These are phyloP conservation scores for Dusona sp. DNA, from an alignment of 2,888 invertebrate genomes.

Conservation along the genomic window DNA sequence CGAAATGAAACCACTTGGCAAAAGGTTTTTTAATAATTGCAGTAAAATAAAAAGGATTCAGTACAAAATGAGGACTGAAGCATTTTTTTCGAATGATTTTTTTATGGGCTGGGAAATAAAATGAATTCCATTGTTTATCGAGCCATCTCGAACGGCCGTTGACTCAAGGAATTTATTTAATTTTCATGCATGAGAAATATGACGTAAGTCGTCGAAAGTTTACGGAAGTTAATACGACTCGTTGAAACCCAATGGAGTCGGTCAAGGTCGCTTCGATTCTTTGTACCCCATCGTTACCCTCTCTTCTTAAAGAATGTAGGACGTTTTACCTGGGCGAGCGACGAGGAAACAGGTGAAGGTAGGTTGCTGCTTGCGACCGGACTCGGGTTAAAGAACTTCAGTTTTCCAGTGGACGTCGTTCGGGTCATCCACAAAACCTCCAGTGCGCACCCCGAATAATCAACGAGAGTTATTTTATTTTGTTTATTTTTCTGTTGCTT, in stretches of 20 bases:
- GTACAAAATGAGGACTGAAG: background rate
- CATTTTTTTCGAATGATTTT: background rate
- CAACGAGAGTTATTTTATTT: conserved; percentile 40
- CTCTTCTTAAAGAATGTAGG: conserved; percentile 60
- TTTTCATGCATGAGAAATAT: conserved; percentile 47
- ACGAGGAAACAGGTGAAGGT: conserved; percentile 66
- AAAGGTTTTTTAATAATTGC: background rate
- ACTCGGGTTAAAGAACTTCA: conserved; percentile 79
- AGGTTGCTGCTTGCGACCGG: conserved; percentile 68
- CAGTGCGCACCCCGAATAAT: conserved; percentile 47
- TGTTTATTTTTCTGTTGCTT: conserved; percentile 32
- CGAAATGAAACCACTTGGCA: background rate
- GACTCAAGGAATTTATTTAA: conserved; percentile 21
- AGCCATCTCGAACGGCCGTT: conserved; percentile 22
- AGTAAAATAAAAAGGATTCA: background rate
- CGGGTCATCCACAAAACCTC: conserved; percentile 73
- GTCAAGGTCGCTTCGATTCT: conserved; percentile 74
- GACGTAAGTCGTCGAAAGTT: conserved; percentile 56
- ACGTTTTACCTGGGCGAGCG: conserved; percentile 51
- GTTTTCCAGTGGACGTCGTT: conserved; percentile 82
- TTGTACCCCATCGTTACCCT: conserved; percentile 45
- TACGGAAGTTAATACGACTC: conserved; percentile 62
- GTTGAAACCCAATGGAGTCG: conserved; percentile 68
- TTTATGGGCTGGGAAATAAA: background rate
- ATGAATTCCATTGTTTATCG: background rate